phyloP scores from a whole-genome alignment of 2,797 vertebrate species.

The Euphonia xanthogaster region DNA sequence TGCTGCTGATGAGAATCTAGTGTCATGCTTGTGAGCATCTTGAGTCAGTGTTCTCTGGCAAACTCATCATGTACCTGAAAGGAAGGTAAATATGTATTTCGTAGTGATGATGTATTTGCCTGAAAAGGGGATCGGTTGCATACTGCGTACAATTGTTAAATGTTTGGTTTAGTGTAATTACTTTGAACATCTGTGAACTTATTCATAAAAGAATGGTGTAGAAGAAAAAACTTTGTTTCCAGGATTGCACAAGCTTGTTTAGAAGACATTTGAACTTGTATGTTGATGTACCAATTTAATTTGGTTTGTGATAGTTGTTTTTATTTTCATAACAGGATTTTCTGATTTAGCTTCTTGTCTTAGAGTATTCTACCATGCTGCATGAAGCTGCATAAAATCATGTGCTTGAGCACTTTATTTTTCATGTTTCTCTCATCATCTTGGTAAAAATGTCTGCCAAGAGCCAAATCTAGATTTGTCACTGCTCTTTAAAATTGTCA shows the following conservation, averaged over 20 bases:
- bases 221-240: not conserved
- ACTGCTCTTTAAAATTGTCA: not conserved
- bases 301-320: not conserved
- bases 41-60: not conserved
- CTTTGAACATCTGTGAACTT: not conserved
- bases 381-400: not conserved
- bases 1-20: not conserved
- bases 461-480: not conserved
- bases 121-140: not conserved
- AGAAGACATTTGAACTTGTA: not conserved
- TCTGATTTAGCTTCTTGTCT: not conserved
- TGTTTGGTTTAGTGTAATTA: not conserved
- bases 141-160: not conserved
- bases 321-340: not conserved
- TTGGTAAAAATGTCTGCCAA: not conserved
- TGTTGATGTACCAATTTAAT: not conserved
- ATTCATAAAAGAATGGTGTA: not conserved
- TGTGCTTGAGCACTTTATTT: not conserved
- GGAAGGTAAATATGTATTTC: not conserved
- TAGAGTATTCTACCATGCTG: not conserved
- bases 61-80: not conserved
- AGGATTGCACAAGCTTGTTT: not conserved
- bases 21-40: not conserved
- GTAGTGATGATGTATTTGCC: not conserved
- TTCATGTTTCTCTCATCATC: not conserved